phyloP scores from a whole-genome alignment of 2,113 vertebrate genomes.

The Acanthisitta chloris region DNA sequence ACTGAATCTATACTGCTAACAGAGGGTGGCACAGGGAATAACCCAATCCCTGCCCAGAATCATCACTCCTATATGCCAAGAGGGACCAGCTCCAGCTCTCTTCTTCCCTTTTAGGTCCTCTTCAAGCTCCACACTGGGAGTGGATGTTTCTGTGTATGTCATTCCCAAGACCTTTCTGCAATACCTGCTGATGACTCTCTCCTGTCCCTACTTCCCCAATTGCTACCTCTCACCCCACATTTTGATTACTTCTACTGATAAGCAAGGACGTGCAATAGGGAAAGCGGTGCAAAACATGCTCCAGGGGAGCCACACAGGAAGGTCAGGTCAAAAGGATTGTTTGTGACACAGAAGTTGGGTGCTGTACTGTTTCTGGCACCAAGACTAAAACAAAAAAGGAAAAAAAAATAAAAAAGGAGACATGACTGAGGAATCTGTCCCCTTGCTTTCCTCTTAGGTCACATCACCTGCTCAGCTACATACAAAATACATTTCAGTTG shows the following conservation, averaged over 20 bases:
- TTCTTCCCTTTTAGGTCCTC: background rate
- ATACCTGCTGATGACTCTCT: background rate
- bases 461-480: slow-evolving; percentile 58
- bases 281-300: background rate
- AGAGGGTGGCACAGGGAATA: background rate
- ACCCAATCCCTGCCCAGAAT: background rate
- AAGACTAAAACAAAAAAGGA: background rate
- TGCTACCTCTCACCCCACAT: background rate
- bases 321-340: background rate
- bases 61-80: background rate
- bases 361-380: background rate
- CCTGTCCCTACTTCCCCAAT: background rate
- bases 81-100: background rate
- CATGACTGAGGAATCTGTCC: background rate
- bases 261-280: background rate
- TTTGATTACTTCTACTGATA: background rate
- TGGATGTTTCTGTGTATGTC: background rate
- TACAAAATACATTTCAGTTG: slow-evolving; percentile 52
- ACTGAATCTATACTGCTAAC: background rate
- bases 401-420: background rate
- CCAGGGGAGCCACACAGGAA: background rate
- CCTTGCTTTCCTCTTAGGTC: background rate
- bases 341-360: background rate
- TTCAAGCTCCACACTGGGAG: background rate
- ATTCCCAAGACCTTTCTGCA: background rate